Evolutionary conservation across 2,797 vertebrate genomes (phyloP), one percentile per base, ranked within the genome.

Genomic region (Hapalemur alaotrensis): DNA sequence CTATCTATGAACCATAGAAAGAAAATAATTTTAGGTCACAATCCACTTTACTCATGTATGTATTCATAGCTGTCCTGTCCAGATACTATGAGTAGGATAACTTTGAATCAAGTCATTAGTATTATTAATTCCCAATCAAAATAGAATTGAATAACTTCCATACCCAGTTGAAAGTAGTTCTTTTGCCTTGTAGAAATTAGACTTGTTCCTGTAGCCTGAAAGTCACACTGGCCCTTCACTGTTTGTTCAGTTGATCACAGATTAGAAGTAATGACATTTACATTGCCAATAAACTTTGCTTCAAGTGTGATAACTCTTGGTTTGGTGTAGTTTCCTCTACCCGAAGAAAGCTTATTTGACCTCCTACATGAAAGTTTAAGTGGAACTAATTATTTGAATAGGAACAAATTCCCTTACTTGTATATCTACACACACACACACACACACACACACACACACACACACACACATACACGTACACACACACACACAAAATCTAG

Each of bases 231-330:
- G 78, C 41, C 52, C 41, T 93, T 93, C 28, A 48, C 30, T 72
- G 73, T 97, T 89, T 87, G 75, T 73, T 91, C 41, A 88, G 41
- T 59, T 93, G 89, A 96, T 93, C 76, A 95, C 86, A 93, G 50
- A 94, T 97, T 83, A 95, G 54, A 90, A 69, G 30, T 83, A 95
- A 93, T 88, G 87, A 76, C 41, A 94, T 96, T 96, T 83, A 79
- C 78, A 94, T 72, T 89, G 72, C 48, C 91, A 95, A 97, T 17
- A 86, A 46, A 86, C 91, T 93, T 82, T 75, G 48, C 22, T 89
- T 38, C 22, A 85, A 69, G n/a, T 50, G 12, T 93, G 61, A 57
- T 95, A 88, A 93, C 72, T 90, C 54, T 80, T 59, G 65, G 75
- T 83, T 94, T 93, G n/a, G 35, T 72, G 15, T 67, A 59, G 35